phyloP scores from a whole-genome alignment of 1,140 invertebrate species.

The Drosophila burlai region DNA sequence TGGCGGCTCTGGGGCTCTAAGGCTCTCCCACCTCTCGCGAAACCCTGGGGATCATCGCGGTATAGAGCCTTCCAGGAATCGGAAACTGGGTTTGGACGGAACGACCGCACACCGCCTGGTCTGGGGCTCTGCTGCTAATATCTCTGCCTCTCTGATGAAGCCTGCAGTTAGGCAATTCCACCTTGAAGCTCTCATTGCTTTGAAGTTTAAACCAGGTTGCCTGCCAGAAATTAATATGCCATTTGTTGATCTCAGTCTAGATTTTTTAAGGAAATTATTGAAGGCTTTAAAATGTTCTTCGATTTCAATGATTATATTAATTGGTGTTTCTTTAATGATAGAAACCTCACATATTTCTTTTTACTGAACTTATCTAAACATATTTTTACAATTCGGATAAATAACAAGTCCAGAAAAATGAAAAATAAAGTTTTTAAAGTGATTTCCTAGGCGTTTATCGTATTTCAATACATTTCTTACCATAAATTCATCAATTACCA shows the following conservation, averaged over 20 bases:
- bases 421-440: not conserved
- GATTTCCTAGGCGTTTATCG: not conserved
- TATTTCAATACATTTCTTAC: not conserved
- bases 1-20: conserved; percentile 18
- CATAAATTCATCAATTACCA: not conserved
- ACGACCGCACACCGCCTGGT: conserved; percentile 40
- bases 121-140: conserved; percentile 22
- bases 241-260: not conserved
- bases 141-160: not conserved
- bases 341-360: no score
- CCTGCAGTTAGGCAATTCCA: conserved; percentile 25
- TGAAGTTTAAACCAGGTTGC: conserved; percentile 22
- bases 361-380: not conserved
- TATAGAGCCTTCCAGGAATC: conserved; percentile 46
- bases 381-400: not conserved
- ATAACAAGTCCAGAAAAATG: not conserved
- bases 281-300: not conserved
- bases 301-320: no score
- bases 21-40: not conserved
- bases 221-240: conserved; percentile 31
- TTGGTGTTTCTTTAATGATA: no score
- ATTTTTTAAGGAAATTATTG: not conserved
- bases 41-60: conserved; percentile 7
- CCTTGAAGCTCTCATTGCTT: conserved; percentile 34
- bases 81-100: conserved; percentile 21